phyloP scores from a whole-genome alignment of 30 jellyfish, hydroid and myxozoan species.

The Cassiopea andromeda region DNA sequence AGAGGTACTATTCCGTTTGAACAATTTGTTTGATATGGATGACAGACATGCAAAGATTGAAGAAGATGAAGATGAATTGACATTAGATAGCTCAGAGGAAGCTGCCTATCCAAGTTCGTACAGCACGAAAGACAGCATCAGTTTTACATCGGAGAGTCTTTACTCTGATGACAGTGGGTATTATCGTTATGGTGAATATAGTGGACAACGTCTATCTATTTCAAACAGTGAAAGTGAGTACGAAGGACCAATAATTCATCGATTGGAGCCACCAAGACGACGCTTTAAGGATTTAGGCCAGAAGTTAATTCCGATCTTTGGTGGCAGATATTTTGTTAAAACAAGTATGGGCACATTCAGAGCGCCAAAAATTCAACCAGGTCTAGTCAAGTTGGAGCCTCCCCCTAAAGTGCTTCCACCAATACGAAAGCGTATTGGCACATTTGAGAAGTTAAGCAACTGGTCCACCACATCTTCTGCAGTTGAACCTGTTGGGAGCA shows the following conservation, averaged over 20 bases:
- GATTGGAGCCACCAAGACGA: slow-evolving; percentile 47
- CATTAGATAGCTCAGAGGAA: slow-evolving; percentile 72
- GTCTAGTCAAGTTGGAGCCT: slow-evolving; percentile 34
- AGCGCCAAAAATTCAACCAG: slow-evolving; percentile 71
- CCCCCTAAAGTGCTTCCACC: slow-evolving; percentile 38
- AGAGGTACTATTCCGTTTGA: slow-evolving; percentile 64
- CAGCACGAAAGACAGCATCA: slow-evolving; percentile 72
- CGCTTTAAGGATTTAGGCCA: slow-evolving; percentile 52
- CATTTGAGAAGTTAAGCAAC: slow-evolving; percentile 62
- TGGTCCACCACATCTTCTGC: slow-evolving; percentile 45
- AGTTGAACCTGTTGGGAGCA: slow-evolving; percentile 1
- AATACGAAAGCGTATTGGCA: slow-evolving; percentile 15
- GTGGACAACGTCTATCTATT: slow-evolving; percentile 18
- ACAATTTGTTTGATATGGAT: slow-evolving; percentile 59
- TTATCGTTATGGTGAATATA: slow-evolving; percentile 36
- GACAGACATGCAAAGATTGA: slow-evolving; percentile 8
- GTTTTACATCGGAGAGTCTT: slow-evolving; percentile 63
- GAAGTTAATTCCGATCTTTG: slow-evolving; percentile 68
- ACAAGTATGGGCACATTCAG: slow-evolving; percentile 79
- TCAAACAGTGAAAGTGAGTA: slow-evolving; percentile 36
- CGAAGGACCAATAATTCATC: slow-evolving; percentile 70
- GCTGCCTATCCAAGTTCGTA: slow-evolving; percentile 77
- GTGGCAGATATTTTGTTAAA: slow-evolving; percentile 73
- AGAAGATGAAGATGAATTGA: slow-evolving; percentile 45
- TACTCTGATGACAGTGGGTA: slow-evolving; percentile 67